phyloP scores from a whole-genome alignment of 2,888 invertebrate genomes.

The Ormyrus nitidulus region DNA sequence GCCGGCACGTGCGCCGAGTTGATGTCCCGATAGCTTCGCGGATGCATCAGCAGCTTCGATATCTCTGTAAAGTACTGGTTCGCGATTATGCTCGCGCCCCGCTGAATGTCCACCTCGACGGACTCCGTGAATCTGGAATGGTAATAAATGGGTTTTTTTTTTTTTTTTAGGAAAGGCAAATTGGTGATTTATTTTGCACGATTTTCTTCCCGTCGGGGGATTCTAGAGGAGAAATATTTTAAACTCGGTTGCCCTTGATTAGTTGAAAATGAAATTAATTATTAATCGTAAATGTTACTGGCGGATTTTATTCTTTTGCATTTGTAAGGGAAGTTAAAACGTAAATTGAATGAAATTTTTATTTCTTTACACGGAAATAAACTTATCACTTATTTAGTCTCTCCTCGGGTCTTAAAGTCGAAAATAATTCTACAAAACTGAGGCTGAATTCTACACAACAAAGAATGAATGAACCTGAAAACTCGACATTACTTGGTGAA shows the following conservation, averaged over 20 bases:
- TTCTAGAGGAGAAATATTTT: neutral
- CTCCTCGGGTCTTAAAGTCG: neutral
- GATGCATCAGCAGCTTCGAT: slow-evolving; percentile 61
- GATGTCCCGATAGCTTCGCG: slow-evolving; percentile 64
- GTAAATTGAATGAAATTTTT: too few relatives aligned
- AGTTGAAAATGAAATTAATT: neutral
- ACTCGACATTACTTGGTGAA: slow-evolving; percentile 67
- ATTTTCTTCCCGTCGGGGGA: neutral
- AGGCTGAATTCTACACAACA: neutral
- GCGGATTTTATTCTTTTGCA: neutral
- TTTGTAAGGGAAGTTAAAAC: too few relatives aligned
- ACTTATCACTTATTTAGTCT: neutral
- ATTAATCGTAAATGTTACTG: neutral
- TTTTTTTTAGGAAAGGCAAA: neutral
- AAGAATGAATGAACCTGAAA: neutral
- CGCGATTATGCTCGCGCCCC: slow-evolving; percentile 59
- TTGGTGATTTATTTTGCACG: neutral
- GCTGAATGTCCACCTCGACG: slow-evolving; percentile 62
- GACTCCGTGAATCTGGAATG: slow-evolving; percentile 63
- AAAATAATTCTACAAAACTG: neutral
- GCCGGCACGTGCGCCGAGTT: slow-evolving; percentile 47
- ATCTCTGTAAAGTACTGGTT: slow-evolving; percentile 65
- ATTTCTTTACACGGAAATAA: neutral
- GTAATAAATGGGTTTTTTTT: neutral
- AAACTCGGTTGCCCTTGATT: too few relatives aligned